Conservation (phyloP, 2,113 vertebrate species). For the Thalassarche chlororhynchos region DNA sequence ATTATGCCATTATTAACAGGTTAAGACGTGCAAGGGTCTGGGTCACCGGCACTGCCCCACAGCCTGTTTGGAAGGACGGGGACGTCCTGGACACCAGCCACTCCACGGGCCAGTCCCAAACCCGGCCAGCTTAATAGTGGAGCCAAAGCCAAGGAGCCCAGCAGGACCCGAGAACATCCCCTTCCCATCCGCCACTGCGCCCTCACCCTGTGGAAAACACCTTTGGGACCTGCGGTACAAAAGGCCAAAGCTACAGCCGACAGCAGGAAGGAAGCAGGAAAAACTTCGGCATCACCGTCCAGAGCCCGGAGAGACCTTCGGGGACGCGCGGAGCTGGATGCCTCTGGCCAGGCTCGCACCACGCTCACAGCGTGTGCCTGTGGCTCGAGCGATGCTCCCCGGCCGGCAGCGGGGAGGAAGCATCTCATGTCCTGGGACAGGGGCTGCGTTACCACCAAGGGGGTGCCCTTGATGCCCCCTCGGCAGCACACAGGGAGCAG, state of each 20-base stretch:
- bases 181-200: neutral
- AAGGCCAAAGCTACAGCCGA: conserved; percentile 55
- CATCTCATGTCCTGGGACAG: rapidly evolving
- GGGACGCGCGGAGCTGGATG: neutral
- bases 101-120: neutral
- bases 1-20: neutral
- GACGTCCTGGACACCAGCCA: neutral
- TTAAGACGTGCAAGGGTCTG: rapidly evolving
- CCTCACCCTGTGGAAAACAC: neutral
- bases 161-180: neutral
- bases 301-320: neutral
- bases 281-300: neutral
- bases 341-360: neutral
- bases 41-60: neutral
- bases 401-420: rapidly evolving
- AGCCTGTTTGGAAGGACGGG: neutral
- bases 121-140: rapidly evolving
- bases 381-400: rapidly evolving
- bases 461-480: neutral
- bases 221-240: neutral
- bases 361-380: rapidly evolving
- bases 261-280: conserved; percentile 69
- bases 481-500: neutral
- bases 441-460: rapidly evolving
- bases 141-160: neutral